Percentiles rank a stretch among this genome's conserved stretches.
Conservation (phyloP, 2,797 vertebrate genomes). For the Allobates femoralis region DNA sequence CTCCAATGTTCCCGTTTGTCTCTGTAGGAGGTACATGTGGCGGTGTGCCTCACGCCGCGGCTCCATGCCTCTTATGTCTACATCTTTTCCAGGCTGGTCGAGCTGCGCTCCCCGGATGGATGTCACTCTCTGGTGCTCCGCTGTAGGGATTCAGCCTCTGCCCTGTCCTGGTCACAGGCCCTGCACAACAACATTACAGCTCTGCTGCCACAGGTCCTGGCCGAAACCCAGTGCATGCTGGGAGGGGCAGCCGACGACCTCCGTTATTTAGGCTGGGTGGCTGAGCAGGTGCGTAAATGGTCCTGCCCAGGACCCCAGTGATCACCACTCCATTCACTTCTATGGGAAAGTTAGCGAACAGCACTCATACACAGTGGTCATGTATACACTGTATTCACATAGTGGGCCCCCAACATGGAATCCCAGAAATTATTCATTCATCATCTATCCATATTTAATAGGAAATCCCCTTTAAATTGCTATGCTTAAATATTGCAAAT, state of each 20-base stretch:
- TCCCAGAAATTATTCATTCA: no score
- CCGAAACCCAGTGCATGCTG: slow-evolving; percentile 88
- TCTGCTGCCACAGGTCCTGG: slow-evolving; percentile 90
- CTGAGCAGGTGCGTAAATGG: slow-evolving; percentile 84
- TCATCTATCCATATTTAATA: no score
- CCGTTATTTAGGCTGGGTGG: slow-evolving; percentile 93
- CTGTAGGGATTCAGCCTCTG: slow-evolving; percentile 87
- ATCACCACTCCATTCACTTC: no score
- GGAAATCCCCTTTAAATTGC: no score
- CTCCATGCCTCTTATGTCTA: slow-evolving; percentile 40
- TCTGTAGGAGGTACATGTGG: not conserved
- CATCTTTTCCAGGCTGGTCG: slow-evolving; percentile 81
- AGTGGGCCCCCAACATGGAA: no score
- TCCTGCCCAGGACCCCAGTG: no score
- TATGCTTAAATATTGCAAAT: no score
- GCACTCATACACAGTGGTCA: no score
- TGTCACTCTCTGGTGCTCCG: slow-evolving; percentile 92
- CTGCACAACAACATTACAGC: slow-evolving; percentile 93
- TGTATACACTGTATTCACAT: no score
- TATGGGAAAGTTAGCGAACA: no score
- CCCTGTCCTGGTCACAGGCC: slow-evolving; percentile 93
- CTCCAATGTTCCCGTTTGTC: slow-evolving; percentile 3
- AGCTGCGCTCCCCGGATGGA: slow-evolving; percentile 94
- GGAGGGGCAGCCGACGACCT: slow-evolving; percentile 82
- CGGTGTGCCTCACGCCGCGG: slow-evolving; percentile 36